Evolutionary conservation across 2,797 vertebrate genomes (phyloP).

Genomic region (Craterocephalus amniculus): DNA sequence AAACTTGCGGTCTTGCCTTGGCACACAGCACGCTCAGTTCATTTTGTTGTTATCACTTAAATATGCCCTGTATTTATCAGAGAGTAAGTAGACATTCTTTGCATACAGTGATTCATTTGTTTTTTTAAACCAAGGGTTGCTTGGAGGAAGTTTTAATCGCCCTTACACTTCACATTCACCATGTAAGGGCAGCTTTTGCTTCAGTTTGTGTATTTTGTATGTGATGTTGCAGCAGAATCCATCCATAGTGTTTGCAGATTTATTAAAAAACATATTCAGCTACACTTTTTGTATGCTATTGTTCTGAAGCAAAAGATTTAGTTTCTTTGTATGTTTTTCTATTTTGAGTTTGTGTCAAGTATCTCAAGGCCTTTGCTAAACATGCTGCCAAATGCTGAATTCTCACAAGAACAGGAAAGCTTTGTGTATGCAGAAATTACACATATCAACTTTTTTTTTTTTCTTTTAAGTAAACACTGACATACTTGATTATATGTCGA

Average conservation of each 20-base stretch:
- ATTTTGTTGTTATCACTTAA: constrained; percentile 65
- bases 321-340: constrained; percentile 9
- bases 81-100: constrained; percentile 69
- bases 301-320: constrained; percentile 28
- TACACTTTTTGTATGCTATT: constrained; percentile 46
- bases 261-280: constrained; percentile 1
- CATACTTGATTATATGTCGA: not conserved
- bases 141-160: constrained; percentile 37
- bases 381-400: constrained; percentile 40
- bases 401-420: constrained; percentile 35
- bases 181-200: constrained; percentile 32
- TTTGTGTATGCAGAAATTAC: constrained; percentile 3
- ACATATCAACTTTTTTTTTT: not conserved
- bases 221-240: constrained; percentile 1
- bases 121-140: constrained; percentile 37
- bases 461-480: not conserved
- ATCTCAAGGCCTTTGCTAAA: constrained; percentile 53
- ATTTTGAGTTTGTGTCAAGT: constrained; percentile 25
- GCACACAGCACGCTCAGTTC: constrained; percentile 46
- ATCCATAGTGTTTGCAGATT: not conserved
- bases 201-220: constrained; percentile 28
- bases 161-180: constrained; percentile 51
- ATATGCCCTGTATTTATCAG: constrained; percentile 61
- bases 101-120: constrained; percentile 47
- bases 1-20: constrained; percentile 42